phyloP scores from a whole-genome alignment of 2,888 invertebrate species.

The Ophioninae sp. region DNA sequence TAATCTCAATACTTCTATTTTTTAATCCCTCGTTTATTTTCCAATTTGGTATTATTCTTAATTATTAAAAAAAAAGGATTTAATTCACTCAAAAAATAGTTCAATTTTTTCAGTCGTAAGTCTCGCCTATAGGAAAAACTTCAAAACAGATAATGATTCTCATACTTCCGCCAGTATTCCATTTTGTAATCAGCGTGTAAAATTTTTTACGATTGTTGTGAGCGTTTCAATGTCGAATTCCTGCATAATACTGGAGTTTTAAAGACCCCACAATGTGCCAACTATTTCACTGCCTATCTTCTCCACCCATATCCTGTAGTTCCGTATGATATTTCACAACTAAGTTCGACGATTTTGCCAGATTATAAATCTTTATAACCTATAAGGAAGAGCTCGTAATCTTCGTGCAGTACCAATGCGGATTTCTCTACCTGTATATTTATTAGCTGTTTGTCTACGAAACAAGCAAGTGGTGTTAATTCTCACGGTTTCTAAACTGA shows the following conservation, averaged over 20 bases:
- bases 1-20: no score
- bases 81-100: background rate
- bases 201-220: conserved; percentile 2
- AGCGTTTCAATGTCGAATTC: background rate
- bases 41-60: no score
- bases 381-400: background rate
- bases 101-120: background rate
- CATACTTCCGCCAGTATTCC: background rate
- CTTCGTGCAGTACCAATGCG: background rate
- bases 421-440: background rate
- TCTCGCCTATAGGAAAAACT: background rate
- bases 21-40: no score
- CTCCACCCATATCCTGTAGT: background rate
- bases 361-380: background rate
- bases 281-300: background rate
- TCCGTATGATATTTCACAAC: background rate
- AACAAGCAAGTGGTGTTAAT: background rate
- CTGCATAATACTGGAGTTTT: background rate
- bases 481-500: no score
- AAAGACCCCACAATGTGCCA: background rate
- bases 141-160: background rate
- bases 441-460: background rate
- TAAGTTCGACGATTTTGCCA: background rate
- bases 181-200: background rate
- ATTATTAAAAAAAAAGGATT: no score